phyloP scores from a whole-genome alignment of 2,113 vertebrate genomes.

The Chiloscyllium plagiosum region DNA sequence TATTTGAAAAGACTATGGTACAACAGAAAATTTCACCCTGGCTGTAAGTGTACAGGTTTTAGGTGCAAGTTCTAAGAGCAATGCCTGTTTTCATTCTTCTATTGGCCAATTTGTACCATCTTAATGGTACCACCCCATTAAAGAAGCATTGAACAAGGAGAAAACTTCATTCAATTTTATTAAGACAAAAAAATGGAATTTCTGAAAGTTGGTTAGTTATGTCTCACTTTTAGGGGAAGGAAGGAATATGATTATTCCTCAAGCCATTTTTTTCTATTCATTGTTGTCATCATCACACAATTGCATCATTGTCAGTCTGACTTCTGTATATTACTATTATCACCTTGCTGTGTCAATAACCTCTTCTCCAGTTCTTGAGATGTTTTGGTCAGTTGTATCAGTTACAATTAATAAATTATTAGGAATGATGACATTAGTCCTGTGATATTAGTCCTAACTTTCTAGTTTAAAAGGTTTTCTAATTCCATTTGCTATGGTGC shows the following conservation, averaged over 20 bases:
- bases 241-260: neutral
- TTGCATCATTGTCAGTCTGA: neutral
- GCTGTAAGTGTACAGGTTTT: neutral
- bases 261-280: neutral
- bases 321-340: neutral
- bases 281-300: neutral
- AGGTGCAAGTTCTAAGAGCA: neutral
- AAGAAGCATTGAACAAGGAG: neutral
- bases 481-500: neutral
- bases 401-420: neutral
- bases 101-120: neutral
- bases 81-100: neutral
- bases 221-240: neutral
- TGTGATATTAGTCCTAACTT: neutral
- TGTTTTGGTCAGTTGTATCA: neutral
- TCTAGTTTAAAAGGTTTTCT: neutral
- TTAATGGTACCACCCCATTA: neutral
- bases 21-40: neutral
- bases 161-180: neutral
- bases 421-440: neutral
- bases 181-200: neutral
- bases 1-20: neutral
- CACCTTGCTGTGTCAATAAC: neutral
- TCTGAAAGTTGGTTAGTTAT: neutral
- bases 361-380: neutral